Conservation (phyloP, 2,888 invertebrate genomes). For the Ptilodon capucinus region DNA sequence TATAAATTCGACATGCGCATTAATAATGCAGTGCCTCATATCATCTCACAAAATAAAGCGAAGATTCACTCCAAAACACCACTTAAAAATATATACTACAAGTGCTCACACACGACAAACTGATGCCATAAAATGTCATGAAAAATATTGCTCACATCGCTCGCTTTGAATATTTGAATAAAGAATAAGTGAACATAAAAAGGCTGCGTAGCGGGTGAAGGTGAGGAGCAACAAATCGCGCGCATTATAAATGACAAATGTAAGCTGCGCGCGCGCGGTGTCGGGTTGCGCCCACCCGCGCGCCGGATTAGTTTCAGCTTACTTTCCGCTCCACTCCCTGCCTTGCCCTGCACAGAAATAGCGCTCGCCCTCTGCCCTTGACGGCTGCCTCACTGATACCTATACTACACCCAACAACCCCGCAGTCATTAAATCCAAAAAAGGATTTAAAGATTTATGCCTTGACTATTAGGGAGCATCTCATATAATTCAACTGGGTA, state of each 20-base stretch:
- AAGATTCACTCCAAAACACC: constrained; percentile 21
- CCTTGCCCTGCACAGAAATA: constrained; percentile 43
- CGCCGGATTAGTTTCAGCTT: constrained; percentile 78
- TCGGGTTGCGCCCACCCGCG: constrained; percentile 78
- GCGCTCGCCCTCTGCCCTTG: constrained; percentile 70
- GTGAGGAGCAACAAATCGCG: constrained; percentile 80
- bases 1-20: background rate
- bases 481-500: background rate
- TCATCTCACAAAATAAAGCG: constrained; percentile 20
- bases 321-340: constrained; percentile 66
- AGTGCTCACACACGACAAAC: constrained; percentile 52
- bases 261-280: constrained; percentile 75
- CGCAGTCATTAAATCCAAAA: constrained; percentile 6
- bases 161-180: constrained; percentile 70
- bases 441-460: background rate
- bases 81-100: constrained; percentile 45
- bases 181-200: constrained; percentile 75
- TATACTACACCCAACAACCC: constrained; percentile 42
- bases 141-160: constrained; percentile 68
- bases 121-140: constrained; percentile 63
- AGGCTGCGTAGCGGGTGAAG: constrained; percentile 53
- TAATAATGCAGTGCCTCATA: constrained; percentile 6
- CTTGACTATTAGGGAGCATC: background rate
- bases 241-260: constrained; percentile 83
- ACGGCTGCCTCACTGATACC: constrained; percentile 58